These are phyloP conservation scores for Ceuthmochares aereus DNA, from an alignment of 2,113 vertebrate species.

Conservation along the genomic window DNA sequence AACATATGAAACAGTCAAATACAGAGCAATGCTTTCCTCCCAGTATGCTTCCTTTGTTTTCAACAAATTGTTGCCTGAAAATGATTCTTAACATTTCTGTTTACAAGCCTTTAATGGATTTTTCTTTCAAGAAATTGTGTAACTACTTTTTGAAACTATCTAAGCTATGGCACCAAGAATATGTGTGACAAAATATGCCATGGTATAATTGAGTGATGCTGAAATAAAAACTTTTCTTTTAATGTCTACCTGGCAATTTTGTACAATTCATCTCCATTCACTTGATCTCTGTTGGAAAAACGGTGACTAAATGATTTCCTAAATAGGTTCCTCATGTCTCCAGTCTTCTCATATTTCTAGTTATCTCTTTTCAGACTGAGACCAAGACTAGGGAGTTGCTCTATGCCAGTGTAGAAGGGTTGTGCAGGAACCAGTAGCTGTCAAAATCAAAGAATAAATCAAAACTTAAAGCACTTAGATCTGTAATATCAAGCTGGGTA, in stretches of 20 bases:
- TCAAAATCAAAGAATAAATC: background rate
- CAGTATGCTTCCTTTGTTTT: background rate
- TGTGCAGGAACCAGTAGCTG: background rate
- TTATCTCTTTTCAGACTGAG: background rate
- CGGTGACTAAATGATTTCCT: background rate
- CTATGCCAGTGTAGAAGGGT: background rate
- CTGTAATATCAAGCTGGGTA: background rate
- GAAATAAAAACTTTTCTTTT: background rate
- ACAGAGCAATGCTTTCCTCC: background rate
- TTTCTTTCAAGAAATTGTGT: background rate
- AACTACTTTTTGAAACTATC: background rate
- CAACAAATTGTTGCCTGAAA: background rate
- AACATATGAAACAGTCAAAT: background rate
- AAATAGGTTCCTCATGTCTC: background rate
- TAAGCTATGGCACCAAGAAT: background rate
- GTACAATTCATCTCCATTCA: background rate
- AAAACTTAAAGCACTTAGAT: background rate
- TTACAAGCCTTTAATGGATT: background rate
- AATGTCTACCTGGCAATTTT: background rate
- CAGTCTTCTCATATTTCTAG: background rate
- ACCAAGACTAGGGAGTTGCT: background rate
- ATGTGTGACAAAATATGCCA: background rate
- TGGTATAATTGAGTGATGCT: accelerated
- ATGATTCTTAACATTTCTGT: background rate
- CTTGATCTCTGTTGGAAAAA: background rate